Conservation (phyloP, 2,113 vertebrate genomes). For the Lonchura striata region DNA sequence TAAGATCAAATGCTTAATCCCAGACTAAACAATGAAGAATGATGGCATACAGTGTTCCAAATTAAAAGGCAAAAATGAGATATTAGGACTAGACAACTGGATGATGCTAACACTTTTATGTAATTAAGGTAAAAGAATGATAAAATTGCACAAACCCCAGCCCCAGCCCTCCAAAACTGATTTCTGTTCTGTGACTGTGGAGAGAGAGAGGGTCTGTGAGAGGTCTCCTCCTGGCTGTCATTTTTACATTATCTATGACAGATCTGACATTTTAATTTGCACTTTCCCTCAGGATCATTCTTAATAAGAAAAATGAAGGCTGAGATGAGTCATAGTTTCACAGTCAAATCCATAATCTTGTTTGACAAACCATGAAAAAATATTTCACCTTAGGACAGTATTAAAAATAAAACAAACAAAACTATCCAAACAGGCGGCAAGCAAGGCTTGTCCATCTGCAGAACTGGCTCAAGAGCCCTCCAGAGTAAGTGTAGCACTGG, state of each 20-base stretch:
- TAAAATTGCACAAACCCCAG: not conserved
- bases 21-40: not conserved
- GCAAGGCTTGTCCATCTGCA: not conserved
- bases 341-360: constrained; percentile 35
- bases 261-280: constrained; percentile 80
- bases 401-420: constrained; percentile 39
- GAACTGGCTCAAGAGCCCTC: not conserved
- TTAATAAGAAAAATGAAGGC: constrained; percentile 48
- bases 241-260: constrained; percentile 81
- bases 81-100: not conserved
- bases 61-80: not conserved
- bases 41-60: not conserved
- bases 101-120: not conserved
- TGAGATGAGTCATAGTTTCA: constrained; percentile 40
- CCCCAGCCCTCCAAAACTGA: not conserved
- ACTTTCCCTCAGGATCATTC: constrained; percentile 48
- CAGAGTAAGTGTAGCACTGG: not conserved
- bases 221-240: constrained; percentile 35
- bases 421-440: not conserved
- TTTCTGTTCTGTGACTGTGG: not conserved
- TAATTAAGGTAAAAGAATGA: not conserved
- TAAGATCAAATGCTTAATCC: not conserved
- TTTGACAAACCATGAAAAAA: constrained; percentile 52
- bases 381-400: constrained; percentile 44
- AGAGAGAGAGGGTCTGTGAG: not conserved